Evolutionary conservation across 2,797 vertebrate species (phyloP), one percentile per base, ranked within the genome.

Genomic region (Parambassis ranga): DNA sequence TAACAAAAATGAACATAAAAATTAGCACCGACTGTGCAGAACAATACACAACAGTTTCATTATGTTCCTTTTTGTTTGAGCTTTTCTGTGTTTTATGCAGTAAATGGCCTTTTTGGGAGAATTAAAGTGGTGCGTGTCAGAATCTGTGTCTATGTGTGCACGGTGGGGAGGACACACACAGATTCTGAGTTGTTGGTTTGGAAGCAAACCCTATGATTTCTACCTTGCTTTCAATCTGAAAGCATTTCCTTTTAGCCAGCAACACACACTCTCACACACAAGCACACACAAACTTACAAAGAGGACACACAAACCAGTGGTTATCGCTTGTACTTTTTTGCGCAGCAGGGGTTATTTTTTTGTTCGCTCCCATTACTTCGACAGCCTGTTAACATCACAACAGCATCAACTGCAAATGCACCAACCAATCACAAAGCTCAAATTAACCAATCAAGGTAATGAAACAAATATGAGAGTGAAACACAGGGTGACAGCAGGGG

Each of bases 181-280:
- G 42, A 55, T 30, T 50, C 22, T 36, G 30, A 56, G 11, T 57
- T 61, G 28, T 41, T 50, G 22, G 48, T 71, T 52, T 23, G 10
- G 14, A 60, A 44, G n/a, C 35, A 48, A 67, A 61, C 14, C n/a
- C 36, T 22, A 35, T 48, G 62, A 51, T 60, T 42, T 16, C 7
- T 38, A 47, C 37, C 75, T 46, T 62, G 42, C 37, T 69, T 69
- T 78, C 53, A 20, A 24, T 51, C 61, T 47, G 23, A 28, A 33
- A 63, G 65, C 27, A n/a, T n/a, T 10, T 27, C 6, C 19, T 47
- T 19, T 60, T 33, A 46, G 46, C 19, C 31, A 19, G 1, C 19
- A 19, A 5, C 5, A 55, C 9, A 49, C 20, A 38, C 30, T 31
- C 30, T 37, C 26, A 33, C 28, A 32, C 39, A 39, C 20, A 31